phyloP scores from a whole-genome alignment of 2,888 invertebrate species.

The Macrosiphum euphorbiae region DNA sequence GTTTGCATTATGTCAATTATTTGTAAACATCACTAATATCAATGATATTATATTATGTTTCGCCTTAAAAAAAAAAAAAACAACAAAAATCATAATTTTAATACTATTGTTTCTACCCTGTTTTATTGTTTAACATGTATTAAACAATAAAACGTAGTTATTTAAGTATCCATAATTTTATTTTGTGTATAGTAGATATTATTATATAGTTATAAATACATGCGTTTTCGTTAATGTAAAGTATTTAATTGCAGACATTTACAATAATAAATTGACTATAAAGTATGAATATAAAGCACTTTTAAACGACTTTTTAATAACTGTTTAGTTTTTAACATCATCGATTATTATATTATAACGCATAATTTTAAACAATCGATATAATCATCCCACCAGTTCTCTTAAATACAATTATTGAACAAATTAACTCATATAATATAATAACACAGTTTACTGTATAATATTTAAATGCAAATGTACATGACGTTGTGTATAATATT shows the following conservation, averaged over 20 bases:
- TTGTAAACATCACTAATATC: not conserved
- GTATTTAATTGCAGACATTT: not conserved
- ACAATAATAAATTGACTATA: not conserved
- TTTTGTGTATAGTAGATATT: not conserved
- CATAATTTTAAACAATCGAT: not conserved
- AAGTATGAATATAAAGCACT: not conserved
- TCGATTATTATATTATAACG: not conserved
- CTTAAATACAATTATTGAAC: not conserved
- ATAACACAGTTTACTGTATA: not conserved
- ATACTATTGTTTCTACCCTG: not conserved
- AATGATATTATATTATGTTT: not conserved
- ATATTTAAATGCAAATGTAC: not conserved
- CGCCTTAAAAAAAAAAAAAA: not conserved
- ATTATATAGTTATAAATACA: not conserved
- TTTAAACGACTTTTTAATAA: constrained; percentile 1
- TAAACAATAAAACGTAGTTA: not conserved
- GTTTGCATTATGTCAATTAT: not conserved
- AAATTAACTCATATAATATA: not conserved
- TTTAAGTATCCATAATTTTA: not conserved
- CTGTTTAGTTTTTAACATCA: not conserved
- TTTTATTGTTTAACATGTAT: not conserved
- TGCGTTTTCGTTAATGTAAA: not conserved
- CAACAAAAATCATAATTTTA: not conserved
- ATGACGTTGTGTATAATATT: not conserved
- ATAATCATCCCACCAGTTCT: not conserved